Conservation (phyloP, 2,797 vertebrate species). For the Ibycter americanus region DNA sequence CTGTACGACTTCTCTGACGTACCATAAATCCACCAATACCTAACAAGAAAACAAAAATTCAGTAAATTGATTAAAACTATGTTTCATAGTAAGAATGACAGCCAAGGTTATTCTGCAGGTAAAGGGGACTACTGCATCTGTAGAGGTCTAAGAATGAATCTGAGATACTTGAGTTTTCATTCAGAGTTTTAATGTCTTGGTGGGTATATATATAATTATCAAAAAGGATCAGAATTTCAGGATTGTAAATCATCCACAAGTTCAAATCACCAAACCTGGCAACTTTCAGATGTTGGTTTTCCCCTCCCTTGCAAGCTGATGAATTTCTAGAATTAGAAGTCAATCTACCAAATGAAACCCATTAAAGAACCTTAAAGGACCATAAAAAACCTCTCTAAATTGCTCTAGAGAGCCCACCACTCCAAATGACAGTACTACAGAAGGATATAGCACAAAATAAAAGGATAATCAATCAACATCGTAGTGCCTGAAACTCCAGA, state of each 20-base stretch:
- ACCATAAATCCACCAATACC: constrained; percentile 99
- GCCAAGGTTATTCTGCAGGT: neutral
- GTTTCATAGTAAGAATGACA: neutral
- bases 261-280: neutral
- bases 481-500: neutral
- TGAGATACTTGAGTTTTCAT: neutral
- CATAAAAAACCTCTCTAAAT: neutral
- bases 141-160: neutral
- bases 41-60: constrained; percentile 57
- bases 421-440: neutral
- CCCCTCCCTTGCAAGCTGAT: neutral
- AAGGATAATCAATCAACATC: neutral
- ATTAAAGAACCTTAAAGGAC: neutral
- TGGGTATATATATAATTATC: neutral
- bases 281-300: neutral
- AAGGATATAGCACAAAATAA: neutral
- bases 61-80: neutral
- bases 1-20: constrained; percentile 93
- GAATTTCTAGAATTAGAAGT: neutral
- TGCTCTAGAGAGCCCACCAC: neutral
- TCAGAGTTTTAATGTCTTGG: neutral
- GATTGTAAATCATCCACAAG: neutral
- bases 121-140: neutral
- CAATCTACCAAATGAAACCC: neutral
- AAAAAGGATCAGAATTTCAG: neutral